Evolutionary conservation across 2,888 invertebrate species (phyloP).

Genomic region (Hirtodrosophila duncani): DNA sequence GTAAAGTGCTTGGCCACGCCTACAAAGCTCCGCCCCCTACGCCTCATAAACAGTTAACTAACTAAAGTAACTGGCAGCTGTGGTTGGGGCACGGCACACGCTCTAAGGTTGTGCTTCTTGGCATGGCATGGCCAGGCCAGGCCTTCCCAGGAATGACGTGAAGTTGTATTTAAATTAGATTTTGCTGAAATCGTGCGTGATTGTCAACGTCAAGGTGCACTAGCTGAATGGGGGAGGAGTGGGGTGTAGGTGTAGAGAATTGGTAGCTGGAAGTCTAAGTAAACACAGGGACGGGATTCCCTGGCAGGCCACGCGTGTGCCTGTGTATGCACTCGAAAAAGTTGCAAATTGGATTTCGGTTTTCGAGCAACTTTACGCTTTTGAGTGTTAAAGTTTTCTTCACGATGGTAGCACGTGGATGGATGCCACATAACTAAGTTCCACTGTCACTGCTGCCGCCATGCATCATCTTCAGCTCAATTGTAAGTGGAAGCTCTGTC

Average conservation of each 20-base stretch:
- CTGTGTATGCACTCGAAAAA: slow-evolving; percentile 61
- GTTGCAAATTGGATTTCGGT: slow-evolving; percentile 72
- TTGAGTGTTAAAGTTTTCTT: slow-evolving; percentile 40
- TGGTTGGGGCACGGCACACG: too few relatives aligned
- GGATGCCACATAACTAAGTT: slow-evolving; percentile 17
- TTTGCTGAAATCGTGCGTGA: slow-evolving; percentile 73
- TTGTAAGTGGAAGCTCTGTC: background rate
- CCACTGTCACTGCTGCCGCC: slow-evolving; percentile 4
- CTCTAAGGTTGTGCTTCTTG: too few relatives aligned
- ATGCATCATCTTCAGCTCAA: slow-evolving; percentile 2
- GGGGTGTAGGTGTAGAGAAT: slow-evolving; percentile 3
- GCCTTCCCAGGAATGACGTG: slow-evolving; percentile 45
- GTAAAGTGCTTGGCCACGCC: slow-evolving; percentile 66
- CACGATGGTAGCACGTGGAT: slow-evolving; percentile 19
- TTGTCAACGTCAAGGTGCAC: slow-evolving; percentile 50
- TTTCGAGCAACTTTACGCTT: too few relatives aligned
- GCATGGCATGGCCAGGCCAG: too few relatives aligned
- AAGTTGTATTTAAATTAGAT: slow-evolving; percentile 72
- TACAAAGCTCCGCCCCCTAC: slow-evolving; percentile 13
- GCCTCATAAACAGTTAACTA: slow-evolving; percentile 68
- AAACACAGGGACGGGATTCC: slow-evolving; percentile 37
- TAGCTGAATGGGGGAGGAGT: background rate
- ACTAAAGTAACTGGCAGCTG: slow-evolving; percentile 61
- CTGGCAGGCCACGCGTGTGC: slow-evolving; percentile 15
- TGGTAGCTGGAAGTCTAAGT: slow-evolving; percentile 37